These are phyloP conservation scores for Gavialis gangeticus DNA, from an alignment of 2,113 vertebrate genomes.

Conservation along the genomic window DNA sequence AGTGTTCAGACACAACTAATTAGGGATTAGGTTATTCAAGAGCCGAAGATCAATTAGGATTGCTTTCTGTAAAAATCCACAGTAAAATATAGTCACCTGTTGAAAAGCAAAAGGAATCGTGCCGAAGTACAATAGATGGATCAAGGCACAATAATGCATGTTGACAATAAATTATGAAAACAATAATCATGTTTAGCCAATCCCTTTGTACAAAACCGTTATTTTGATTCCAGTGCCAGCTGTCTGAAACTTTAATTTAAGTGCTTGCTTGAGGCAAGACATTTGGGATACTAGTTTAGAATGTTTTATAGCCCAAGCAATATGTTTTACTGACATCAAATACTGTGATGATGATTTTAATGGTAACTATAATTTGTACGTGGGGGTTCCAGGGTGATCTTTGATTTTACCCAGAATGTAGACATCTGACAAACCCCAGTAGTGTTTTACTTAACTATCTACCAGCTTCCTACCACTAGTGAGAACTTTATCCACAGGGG, in stretches of 20 bases:
- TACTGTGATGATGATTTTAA: slow-evolving; percentile 84
- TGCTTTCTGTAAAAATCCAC: slow-evolving; percentile 27
- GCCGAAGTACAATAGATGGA: slow-evolving; percentile 51
- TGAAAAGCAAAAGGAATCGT: slow-evolving; percentile 69
- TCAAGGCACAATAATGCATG: slow-evolving; percentile 69
- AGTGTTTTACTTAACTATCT: slow-evolving; percentile 58
- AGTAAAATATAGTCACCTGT: slow-evolving; percentile 78
- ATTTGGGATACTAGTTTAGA: slow-evolving; percentile 88
- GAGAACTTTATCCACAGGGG: neutral
- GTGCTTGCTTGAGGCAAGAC: slow-evolving; percentile 86
- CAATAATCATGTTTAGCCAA: slow-evolving; percentile 87
- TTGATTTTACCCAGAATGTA: slow-evolving; percentile 68
- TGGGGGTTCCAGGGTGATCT: slow-evolving; percentile 75
- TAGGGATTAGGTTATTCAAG: slow-evolving; percentile 60
- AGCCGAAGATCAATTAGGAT: slow-evolving; percentile 48
- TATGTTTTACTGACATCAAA: slow-evolving; percentile 88
- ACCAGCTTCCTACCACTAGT: slow-evolving; percentile 3
- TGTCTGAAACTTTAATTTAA: slow-evolving; percentile 90
- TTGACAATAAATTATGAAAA: slow-evolving; percentile 85
- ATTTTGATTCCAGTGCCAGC: slow-evolving; percentile 87
- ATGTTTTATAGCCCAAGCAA: slow-evolving; percentile 87
- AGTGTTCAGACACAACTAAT: neutral
- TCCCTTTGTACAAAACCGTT: slow-evolving; percentile 83
- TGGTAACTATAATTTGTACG: slow-evolving; percentile 81
- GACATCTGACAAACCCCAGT: slow-evolving; percentile 44